These are phyloP conservation scores for Elysia crispata DNA, from an alignment of 2,888 invertebrate genomes.

Conservation along the genomic window DNA sequence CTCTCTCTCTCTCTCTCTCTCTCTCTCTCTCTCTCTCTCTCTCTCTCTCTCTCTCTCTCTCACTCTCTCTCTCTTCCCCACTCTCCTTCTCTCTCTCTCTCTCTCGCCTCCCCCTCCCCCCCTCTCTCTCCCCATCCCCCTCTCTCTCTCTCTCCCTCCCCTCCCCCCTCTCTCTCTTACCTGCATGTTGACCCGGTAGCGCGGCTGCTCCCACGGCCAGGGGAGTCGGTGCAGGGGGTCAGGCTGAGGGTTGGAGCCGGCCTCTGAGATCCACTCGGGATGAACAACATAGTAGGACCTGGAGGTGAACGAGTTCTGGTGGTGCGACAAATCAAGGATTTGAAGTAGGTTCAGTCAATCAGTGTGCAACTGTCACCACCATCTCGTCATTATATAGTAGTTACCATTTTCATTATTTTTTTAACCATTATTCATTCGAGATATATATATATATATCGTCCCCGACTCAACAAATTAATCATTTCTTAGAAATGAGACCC, in stretches of 20 bases:
- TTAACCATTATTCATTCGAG: too few species aligned
- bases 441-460: too few species aligned
- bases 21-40: too few species aligned
- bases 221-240: conserved; percentile 64
- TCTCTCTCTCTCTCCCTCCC: neutral
- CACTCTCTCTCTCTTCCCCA: neutral
- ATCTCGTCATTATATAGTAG: neutral
- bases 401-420: too few species aligned
- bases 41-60: neutral
- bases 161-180: neutral
- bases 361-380: neutral
- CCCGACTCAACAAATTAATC: too few species aligned
- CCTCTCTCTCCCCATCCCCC: neutral
- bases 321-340: neutral
- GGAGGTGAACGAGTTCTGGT: conserved; percentile 64
- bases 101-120: neutral
- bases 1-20: too few species aligned
- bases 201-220: conserved; percentile 71
- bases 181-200: conserved; percentile 65
- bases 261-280: conserved; percentile 69
- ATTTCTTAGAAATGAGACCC: too few species aligned
- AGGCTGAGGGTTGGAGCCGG: conserved; percentile 59
- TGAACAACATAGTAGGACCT: conserved; percentile 66
- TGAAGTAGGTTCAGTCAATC: neutral
- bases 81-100: neutral